A percentile compares a stretch with the other conserved stretches of the same genome.
These are phyloP conservation scores for Columba janthina DNA, from an alignment of 2,113 vertebrate species.

Conservation along the genomic window DNA sequence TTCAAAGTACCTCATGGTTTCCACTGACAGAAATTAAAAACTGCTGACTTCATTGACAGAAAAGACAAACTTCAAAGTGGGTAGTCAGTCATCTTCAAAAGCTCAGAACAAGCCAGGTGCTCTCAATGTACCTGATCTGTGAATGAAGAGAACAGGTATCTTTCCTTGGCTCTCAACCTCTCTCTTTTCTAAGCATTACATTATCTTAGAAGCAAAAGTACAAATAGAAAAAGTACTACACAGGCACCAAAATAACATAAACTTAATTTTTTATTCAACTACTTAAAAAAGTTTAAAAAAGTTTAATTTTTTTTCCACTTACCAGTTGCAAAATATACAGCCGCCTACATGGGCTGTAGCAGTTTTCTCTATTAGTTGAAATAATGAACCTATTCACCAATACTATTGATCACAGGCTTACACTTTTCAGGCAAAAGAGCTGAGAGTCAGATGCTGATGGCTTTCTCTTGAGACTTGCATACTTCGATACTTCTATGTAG, in stretches of 20 bases:
- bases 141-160: background rate
- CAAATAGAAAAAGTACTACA: background rate
- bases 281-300: background rate
- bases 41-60: background rate
- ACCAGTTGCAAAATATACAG: background rate
- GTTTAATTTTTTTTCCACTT: background rate
- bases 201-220: background rate
- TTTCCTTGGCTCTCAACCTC: background rate
- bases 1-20: conserved; percentile 32
- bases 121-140: background rate
- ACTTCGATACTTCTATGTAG: background rate
- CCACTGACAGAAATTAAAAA: background rate
- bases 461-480: background rate
- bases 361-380: background rate
- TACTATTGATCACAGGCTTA: background rate
- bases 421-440: background rate
- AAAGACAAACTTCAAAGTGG: conserved; percentile 30
- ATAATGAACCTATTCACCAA: background rate
- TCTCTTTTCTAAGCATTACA: background rate
- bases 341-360: background rate
- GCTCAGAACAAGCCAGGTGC: background rate
- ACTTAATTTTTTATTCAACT: background rate
- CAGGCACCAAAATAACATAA: background rate
- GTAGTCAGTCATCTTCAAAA: conserved; percentile 12
- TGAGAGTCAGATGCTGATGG: background rate